A percentile compares a stretch with the other conserved stretches of the same genome.
phyloP scores from a whole-genome alignment of 2,797 vertebrate genomes.

The Rhinella marina region DNA sequence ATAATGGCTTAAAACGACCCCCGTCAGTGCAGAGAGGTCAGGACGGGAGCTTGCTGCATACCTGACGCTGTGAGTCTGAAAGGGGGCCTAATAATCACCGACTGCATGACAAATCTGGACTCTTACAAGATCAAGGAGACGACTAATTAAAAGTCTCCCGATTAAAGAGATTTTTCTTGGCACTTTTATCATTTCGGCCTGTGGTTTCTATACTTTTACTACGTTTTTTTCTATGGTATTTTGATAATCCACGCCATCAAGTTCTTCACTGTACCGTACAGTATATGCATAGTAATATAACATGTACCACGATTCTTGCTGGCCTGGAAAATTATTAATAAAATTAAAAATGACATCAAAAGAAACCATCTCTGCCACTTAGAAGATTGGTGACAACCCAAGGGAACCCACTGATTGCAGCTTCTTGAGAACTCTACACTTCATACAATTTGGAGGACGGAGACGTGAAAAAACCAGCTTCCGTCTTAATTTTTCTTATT shows the following conservation, averaged over 20 bases:
- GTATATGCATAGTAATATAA: not conserved
- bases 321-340: slow-evolving; percentile 28
- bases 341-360: slow-evolving; percentile 33
- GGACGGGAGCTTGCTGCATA: no score
- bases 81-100: no score
- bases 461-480: not conserved
- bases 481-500: not conserved
- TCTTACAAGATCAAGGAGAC: no score
- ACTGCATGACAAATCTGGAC: no score
- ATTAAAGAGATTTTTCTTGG: not conserved
- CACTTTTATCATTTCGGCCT: not conserved
- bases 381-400: slow-evolving; percentile 55
- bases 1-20: no score
- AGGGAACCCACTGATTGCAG: not conserved
- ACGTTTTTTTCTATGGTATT: not conserved
- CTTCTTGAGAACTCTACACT: not conserved
- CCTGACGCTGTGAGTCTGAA: no score
- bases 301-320: not conserved
- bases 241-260: slow-evolving; percentile 1
- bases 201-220: not conserved
- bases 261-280: not conserved
- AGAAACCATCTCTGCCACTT: slow-evolving; percentile 34
- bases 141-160: no score
- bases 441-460: not conserved
- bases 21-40: no score